phyloP scores from a whole-genome alignment of 2,113 vertebrate species.

The Brachyhypopomus occidentalis region DNA sequence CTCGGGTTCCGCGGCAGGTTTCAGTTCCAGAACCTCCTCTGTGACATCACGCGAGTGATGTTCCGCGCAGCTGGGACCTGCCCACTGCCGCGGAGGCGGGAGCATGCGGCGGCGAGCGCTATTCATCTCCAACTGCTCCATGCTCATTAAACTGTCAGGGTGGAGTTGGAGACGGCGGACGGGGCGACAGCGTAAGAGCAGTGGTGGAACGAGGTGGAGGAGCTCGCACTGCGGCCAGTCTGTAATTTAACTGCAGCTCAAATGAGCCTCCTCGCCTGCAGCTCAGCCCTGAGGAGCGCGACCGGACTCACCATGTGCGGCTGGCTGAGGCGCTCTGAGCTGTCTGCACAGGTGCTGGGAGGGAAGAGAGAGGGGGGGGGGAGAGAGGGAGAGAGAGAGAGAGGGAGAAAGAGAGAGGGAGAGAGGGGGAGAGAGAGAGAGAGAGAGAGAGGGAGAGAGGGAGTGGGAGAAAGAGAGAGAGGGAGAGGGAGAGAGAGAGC shows the following conservation, averaged over 20 bases:
- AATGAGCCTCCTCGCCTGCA: conserved; percentile 76
- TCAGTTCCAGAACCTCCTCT: conserved; percentile 19
- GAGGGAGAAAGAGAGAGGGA: not conserved
- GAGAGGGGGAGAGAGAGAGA: not conserved
- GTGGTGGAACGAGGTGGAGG: conserved; percentile 63
- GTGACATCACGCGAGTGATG: conserved; percentile 40
- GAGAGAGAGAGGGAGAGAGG: not conserved
- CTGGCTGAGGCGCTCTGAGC: conserved; percentile 58
- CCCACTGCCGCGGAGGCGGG: conserved; percentile 77
- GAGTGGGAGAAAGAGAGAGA: too few species aligned
- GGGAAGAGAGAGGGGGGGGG: not conserved
- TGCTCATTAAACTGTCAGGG: conserved; percentile 85
- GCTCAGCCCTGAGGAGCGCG: conserved; percentile 59
- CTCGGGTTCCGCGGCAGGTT: not conserved
- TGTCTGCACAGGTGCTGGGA: conserved; percentile 26
- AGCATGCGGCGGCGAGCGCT: conserved; percentile 68
- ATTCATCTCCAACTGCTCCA: conserved; percentile 79
- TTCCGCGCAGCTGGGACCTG: conserved; percentile 77
- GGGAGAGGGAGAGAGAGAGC: too few species aligned
- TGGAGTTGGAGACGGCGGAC: conserved; percentile 70
- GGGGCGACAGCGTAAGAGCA: conserved; percentile 75
- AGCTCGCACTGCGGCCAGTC: conserved; percentile 74
- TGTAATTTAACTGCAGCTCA: conserved; percentile 79
- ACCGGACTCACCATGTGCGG: conserved; percentile 19
- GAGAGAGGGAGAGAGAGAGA: conserved; percentile 5